phyloP scores from a whole-genome alignment of 2,888 invertebrate genomes.

The Chrysodeixis includens region DNA sequence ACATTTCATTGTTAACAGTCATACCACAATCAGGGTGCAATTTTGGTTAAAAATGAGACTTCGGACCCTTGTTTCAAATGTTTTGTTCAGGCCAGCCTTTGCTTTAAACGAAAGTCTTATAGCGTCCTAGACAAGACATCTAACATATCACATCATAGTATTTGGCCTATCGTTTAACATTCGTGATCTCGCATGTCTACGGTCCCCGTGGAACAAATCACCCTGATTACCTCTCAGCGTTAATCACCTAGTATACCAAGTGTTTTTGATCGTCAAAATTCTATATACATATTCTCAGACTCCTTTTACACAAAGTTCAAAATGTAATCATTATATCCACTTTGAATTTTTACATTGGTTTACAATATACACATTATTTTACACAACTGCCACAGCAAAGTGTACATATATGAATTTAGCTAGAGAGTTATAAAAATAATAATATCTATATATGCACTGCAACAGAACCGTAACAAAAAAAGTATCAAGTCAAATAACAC shows the following conservation, averaged over 20 bases:
- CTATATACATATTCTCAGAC: not conserved
- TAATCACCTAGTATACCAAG: not conserved
- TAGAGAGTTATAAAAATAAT: not conserved
- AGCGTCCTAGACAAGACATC: not conserved
- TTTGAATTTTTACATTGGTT: not conserved
- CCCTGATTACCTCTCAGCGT: constrained; percentile 6
- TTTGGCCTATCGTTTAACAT: not conserved
- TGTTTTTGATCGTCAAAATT: not conserved
- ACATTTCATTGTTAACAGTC: too few relatives aligned
- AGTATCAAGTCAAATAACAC: constrained; percentile 39
- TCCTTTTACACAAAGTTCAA: not conserved
- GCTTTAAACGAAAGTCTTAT: too few relatives aligned
- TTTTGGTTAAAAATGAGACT: too few relatives aligned
- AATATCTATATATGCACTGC: not conserved
- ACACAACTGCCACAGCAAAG: not conserved
- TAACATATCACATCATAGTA: constrained; percentile 4
- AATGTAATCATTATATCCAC: not conserved
- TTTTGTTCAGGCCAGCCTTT: too few relatives aligned
- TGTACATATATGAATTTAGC: not conserved
- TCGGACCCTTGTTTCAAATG: too few relatives aligned
- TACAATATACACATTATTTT: not conserved
- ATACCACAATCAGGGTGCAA: too few relatives aligned
- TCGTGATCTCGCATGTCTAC: not conserved
- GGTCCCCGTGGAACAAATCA: not conserved
- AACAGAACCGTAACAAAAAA: constrained; percentile 8